Evolutionary conservation across 2,797 vertebrate species (phyloP), one percentile per base, ranked within the genome.

Genomic region (Meriones psammophilus): DNA sequence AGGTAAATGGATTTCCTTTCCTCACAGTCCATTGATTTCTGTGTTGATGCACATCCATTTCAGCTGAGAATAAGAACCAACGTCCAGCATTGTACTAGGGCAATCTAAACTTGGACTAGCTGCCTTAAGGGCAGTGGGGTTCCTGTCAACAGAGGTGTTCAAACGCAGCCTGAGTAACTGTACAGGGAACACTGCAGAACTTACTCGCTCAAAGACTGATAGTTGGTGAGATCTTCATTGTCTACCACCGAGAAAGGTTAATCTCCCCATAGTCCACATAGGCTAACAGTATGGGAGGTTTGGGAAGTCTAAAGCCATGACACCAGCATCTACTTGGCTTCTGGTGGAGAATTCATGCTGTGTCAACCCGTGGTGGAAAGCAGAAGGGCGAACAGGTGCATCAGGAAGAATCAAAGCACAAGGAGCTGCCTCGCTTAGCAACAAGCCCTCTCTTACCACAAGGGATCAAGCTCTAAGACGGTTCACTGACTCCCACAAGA

Each of bases 11-110:
- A 87, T 94, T 89, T 39, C 60, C 74, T 89, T 85, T 81, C 76
- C 66, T 71, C 80, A 39, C 0, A 46, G 79, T 80, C 66, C 81
- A 93, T 92, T 84, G 96, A 96, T 97, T 97, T 96, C 74, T 91
- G 68, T 88, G 95, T 90, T 92, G 88, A 94, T 2, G 46, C 56
- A 73, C 26, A 71, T 81, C 0, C 54, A 94, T 95, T 96, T 95
- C 86, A 66, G 86, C 68, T 89, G 68, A 60, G 78, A 89, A 22
- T 74, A 71, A 96, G 89, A 94, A 79, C 76, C 77, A 78, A 10
- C 30, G 9, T 56, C 69, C 50, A 60, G 14, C 50, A 12, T 7
- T 3, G 54, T 93, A 89, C 79, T 20, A 73, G 73, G 85, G 42
- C 42, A 76, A 36, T 93, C 88, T 73, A 24, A 85, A 92, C 46